These are phyloP conservation scores for Stenurella melanura DNA, from an alignment of 2,888 invertebrate genomes.

Conservation along the genomic window DNA sequence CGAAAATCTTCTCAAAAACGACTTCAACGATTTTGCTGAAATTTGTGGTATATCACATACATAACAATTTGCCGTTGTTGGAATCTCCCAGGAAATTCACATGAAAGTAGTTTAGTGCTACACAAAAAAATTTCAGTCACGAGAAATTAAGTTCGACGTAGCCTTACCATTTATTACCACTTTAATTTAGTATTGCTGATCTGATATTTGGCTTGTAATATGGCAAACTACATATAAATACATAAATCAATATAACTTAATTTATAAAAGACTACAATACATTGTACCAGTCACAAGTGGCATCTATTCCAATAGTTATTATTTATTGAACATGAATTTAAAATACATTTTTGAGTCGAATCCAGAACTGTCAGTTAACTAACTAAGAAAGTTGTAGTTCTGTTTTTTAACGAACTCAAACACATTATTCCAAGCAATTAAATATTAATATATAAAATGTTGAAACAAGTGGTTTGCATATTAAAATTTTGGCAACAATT, in stretches of 20 bases:
- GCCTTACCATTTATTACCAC: no score
- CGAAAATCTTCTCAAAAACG: no score
- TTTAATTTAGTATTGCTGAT: no score
- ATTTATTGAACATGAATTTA: not conserved
- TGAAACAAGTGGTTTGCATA: slow-evolving; percentile 14
- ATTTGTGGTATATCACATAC: no score
- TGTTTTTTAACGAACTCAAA: slow-evolving; percentile 14
- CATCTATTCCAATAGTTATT: not conserved
- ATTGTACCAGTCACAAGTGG: not conserved
- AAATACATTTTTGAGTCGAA: not conserved
- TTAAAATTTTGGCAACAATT: slow-evolving; percentile 14
- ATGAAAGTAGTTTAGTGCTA: no score
- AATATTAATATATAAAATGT: slow-evolving; percentile 11
- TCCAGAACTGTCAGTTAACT: slow-evolving; percentile 17
- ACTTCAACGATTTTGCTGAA: no score
- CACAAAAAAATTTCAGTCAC: no score
- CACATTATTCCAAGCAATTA: slow-evolving; percentile 5
- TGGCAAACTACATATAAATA: not conserved
- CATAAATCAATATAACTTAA: not conserved
- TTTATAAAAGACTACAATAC: not conserved
- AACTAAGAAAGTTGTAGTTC: slow-evolving; percentile 1
- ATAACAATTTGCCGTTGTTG: no score
- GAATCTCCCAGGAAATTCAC: no score
- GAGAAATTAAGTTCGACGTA: no score
- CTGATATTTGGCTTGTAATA: not conserved